Conservation (phyloP, 2,113 vertebrate species). For the Engraulis encrasicolus region DNA sequence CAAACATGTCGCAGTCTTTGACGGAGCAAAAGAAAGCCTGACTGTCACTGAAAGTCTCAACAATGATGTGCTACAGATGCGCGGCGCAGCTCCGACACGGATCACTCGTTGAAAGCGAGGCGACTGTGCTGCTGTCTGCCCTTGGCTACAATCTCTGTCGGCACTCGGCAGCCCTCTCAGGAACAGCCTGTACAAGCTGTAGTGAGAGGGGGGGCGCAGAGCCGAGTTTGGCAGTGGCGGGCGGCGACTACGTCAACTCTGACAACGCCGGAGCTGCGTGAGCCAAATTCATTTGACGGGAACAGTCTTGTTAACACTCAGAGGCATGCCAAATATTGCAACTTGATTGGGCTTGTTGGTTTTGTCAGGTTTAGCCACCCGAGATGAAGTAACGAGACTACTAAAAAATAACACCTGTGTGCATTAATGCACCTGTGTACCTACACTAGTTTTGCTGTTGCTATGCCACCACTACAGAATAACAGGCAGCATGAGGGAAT, state of each 20-base stretch:
- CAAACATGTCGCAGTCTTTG: constrained; percentile 19
- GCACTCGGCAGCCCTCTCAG: neutral
- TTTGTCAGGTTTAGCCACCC: neutral
- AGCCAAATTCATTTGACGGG: constrained; percentile 5
- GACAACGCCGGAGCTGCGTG: no score
- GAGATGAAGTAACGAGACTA: neutral
- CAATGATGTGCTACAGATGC: neutral
- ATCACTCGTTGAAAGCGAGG: neutral
- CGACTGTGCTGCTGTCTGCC: neutral
- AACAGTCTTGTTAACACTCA: constrained; percentile 13
- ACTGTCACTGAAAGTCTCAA: neutral
- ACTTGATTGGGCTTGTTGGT: neutral
- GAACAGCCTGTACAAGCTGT: constrained; percentile 7
- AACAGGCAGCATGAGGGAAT: neutral
- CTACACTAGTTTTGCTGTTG: neutral
- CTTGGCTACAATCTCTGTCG: neutral
- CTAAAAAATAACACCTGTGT: neutral
- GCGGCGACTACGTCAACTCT: neutral
- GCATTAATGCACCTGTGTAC: neutral
- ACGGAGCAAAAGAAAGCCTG: neutral
- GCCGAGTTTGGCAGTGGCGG: neutral
- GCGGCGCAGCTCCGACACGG: neutral
- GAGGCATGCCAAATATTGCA: constrained; percentile 3
- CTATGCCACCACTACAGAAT: neutral
- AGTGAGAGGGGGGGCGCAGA: neutral